Evolutionary conservation across 2,888 invertebrate genomes (phyloP), one percentile per base, ranked within the genome.

Genomic region (Mythimna pallens): DNA sequence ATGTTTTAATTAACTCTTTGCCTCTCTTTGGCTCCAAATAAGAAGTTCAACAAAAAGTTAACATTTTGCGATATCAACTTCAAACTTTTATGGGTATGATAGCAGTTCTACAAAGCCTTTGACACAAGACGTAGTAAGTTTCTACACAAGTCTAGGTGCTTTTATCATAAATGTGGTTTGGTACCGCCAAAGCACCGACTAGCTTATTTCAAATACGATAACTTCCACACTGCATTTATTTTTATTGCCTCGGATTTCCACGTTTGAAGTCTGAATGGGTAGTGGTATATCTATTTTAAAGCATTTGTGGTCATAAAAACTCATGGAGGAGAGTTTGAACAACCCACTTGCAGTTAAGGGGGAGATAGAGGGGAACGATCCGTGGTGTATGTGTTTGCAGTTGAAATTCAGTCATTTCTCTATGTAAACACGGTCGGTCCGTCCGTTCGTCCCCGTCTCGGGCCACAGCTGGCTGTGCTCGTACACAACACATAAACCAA

Each of bases 341-440:
- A 71, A 80, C 67, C 80, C 81, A 81, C 79, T 85, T 81, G 75
- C 81, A 82, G 82, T 77, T 66, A 73, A 66, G 68, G 67, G 65
- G 61, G 66, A 58, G 40, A 34, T 47, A 30, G 50, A 58, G 70
- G 63, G 66, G n/a, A 52, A 40, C 12, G 36, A 43, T 10, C 47
- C 57, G 64, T 65, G 55, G 75, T 76, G 80, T 79, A 78, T 84
- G 73, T 87, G 79, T 88, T 88, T 89, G 86, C 83, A 85, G 85
- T 86, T 84, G 83, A 89, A 91, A 87, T 90, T 89, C 86, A 87
- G 84, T 85, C 82, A 87, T 88, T 88, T 87, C 83, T 82, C 76
- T 69, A 70, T 82, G 86, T 86, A 88, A 89, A 89, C 87, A 87
- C 73, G 81, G 79, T 79, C 80, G 70, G 76, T 73, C 73, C 70